Evolutionary conservation across 2,797 vertebrate species (phyloP), one percentile per base, ranked within the genome.

Genomic region (Pipistrellus kuhlii): DNA sequence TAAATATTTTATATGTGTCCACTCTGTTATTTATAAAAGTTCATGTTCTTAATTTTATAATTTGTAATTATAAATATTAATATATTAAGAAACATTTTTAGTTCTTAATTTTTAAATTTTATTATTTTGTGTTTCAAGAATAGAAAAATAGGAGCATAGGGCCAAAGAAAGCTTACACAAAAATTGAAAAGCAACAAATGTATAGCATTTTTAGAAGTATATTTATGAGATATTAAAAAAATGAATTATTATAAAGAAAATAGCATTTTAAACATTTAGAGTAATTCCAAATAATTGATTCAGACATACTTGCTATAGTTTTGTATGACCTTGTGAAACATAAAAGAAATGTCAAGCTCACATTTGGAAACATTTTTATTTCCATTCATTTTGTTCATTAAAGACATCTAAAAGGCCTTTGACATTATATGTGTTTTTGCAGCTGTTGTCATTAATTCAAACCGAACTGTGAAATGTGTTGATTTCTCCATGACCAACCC

Each of bases 381-480:
- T 86, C 76, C 94, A 76, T 55, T 78, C 27, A 32, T 38, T 97
- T 48, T 88, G 51, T 91, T 97, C 25, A 89, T 97, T 90, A 96
- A 32, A 95, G 97, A 87, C 10, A 96, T 23, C 62, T 85, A 96
- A 83, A 41, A 95, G 48, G 46, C 86, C 93, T 97, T 91, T 91
- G 51, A 72, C 7, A 17, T 0, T 68, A 90, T 95, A 95, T 95
- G 13, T 92, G 62, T 89, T 96, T 94, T 96, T 94, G 96, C 89
- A 97, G 84, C 83, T 96, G 96, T 97, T 97, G 94, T 96, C 75
- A 82, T 95, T 97, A 97, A 97, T 97, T 97, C 75, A 53, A 64
- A 88, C 90, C 91, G 92, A 94, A 95, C 73, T 97, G 91, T 97
- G 95, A 97, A 98, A 97, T 97, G 91, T 97, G 32, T 27, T 93